phyloP scores from a whole-genome alignment of 2,888 invertebrate species.

The Mesoligia furuncula region DNA sequence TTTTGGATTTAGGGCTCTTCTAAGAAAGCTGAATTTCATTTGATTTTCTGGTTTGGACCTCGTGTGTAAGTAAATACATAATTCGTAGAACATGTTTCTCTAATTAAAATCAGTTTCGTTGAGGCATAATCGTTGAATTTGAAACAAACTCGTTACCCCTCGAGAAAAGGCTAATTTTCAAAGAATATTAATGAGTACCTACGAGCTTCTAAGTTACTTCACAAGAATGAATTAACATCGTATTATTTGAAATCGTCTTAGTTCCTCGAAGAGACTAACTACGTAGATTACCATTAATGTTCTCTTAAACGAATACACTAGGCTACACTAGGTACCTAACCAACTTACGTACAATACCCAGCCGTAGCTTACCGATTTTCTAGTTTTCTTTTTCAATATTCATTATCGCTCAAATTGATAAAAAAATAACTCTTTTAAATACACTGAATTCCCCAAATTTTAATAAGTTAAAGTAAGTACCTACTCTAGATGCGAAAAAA shows the following conservation, averaged over 20 bases:
- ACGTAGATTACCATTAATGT: neutral
- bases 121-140: neutral
- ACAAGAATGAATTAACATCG: constrained; percentile 17
- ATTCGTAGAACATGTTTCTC: neutral
- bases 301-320: neutral
- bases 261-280: neutral
- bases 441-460: neutral
- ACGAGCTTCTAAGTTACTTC: constrained; percentile 16
- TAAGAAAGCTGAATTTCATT: neutral
- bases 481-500: neutral
- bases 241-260: neutral
- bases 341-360: neutral
- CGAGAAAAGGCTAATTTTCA: constrained; percentile 16
- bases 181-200: constrained; percentile 7
- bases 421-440: neutral
- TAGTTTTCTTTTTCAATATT: neutral
- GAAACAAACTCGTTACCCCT: constrained; percentile 6
- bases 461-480: neutral
- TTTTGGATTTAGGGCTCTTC: neutral
- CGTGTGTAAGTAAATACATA: neutral
- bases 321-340: no score
- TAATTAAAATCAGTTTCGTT: neutral
- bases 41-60: neutral
- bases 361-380: neutral
- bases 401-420: neutral